phyloP scores from a whole-genome alignment of 2,888 invertebrate genomes.

The Imbricaverruca yamaguchii region DNA sequence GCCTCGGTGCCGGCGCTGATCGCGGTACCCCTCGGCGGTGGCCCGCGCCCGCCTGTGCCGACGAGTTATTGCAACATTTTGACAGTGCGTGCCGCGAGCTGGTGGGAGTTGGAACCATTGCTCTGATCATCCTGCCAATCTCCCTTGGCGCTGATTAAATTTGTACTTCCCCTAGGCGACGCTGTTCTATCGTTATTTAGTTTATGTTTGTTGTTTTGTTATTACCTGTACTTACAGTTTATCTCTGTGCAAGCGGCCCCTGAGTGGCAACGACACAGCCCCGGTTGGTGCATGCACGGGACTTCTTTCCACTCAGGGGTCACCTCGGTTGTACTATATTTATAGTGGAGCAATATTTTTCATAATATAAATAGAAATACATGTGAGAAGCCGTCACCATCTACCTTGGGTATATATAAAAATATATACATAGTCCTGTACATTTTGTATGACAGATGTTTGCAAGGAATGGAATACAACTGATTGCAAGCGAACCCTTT shows the following conservation, averaged over 20 bases:
- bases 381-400: background rate
- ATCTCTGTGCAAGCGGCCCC: constrained; percentile 3
- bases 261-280: background rate
- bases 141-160: background rate
- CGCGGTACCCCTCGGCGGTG: too few species aligned
- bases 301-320: background rate
- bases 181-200: background rate
- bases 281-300: background rate
- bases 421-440: background rate
- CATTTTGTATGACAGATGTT: constrained; percentile 17
- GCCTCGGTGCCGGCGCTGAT: too few species aligned
- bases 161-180: background rate
- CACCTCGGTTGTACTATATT: constrained; percentile 16
- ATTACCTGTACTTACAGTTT: constrained; percentile 17
- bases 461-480: background rate
- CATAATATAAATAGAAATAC: constrained; percentile 8
- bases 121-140: too few species aligned
- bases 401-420: background rate
- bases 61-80: too few species aligned
- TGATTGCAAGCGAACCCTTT: background rate
- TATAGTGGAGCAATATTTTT: constrained; percentile 24
- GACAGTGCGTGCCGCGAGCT: too few species aligned
- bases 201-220: constrained; percentile 12
- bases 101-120: too few species aligned
- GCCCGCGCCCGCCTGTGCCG: too few species aligned